Conservation (phyloP, 2,113 vertebrate species). For the Oreochromis aureus region DNA sequence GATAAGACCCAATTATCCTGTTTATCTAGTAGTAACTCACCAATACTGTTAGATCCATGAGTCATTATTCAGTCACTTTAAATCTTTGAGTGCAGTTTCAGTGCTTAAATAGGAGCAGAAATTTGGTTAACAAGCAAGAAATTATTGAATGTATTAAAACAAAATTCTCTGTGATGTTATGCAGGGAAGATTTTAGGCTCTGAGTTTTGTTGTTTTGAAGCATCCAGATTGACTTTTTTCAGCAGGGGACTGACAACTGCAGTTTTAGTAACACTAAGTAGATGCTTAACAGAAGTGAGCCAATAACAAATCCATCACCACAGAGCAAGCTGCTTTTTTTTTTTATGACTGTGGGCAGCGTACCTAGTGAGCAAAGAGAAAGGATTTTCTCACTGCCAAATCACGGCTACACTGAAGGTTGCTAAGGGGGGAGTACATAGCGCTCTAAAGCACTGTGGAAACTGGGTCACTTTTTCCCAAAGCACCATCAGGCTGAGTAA, state of each 20-base stretch:
- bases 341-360: not conserved
- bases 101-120: not conserved
- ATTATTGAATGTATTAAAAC: not conserved
- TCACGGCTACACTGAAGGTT: not conserved
- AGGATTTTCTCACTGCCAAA: not conserved
- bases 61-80: not conserved
- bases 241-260: not conserved
- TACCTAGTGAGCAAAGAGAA: not conserved
- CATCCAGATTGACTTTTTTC: not conserved
- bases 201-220: not conserved
- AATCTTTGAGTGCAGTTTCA: not conserved
- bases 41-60: not conserved
- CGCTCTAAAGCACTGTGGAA: not conserved
- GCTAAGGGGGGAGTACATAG: not conserved
- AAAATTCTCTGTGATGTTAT: not conserved
- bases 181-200: not conserved
- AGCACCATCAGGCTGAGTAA: not conserved
- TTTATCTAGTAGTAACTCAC: not conserved
- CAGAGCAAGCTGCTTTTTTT: not conserved
- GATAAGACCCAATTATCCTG: fast-evolving
- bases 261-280: not conserved
- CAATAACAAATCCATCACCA: not conserved
- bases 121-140: not conserved
- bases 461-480: not conserved
- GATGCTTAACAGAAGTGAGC: not conserved